Evolutionary conservation across 2,113 vertebrate genomes (phyloP).

Genomic region (Lucifuga dentata): DNA sequence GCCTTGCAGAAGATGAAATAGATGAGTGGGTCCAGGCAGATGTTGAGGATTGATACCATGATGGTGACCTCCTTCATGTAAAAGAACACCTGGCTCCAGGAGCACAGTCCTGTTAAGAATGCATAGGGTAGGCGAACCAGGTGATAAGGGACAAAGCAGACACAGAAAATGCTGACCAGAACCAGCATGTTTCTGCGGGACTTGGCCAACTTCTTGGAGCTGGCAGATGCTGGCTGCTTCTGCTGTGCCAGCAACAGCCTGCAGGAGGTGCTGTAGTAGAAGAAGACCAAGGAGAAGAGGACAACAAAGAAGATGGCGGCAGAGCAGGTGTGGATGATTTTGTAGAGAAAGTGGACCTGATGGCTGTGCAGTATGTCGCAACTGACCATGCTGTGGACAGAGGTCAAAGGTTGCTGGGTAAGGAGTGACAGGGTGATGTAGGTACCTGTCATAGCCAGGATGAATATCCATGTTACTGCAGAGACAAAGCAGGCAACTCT

Average conservation of each 20-base stretch:
- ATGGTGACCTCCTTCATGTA: slow-evolving; percentile 75
- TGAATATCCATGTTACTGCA: slow-evolving; percentile 64
- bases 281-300: slow-evolving; percentile 66
- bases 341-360: slow-evolving; percentile 42
- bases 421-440: slow-evolving; percentile 63
- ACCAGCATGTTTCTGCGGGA: slow-evolving; percentile 76
- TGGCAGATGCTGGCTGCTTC: not conserved
- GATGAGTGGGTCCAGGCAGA: slow-evolving; percentile 82
- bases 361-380: slow-evolving; percentile 49
- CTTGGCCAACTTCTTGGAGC: slow-evolving; percentile 52
- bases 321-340: slow-evolving; percentile 47
- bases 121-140: slow-evolving; percentile 76
- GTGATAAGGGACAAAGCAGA: slow-evolving; percentile 83
- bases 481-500: slow-evolving; percentile 56
- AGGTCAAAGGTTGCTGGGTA: fast-evolving
- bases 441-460: slow-evolving; percentile 29
- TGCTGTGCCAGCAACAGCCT: slow-evolving; percentile 47
- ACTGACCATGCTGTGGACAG: not conserved
- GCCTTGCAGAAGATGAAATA: slow-evolving; percentile 81
- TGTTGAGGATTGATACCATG: slow-evolving; percentile 72
- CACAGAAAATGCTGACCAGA: slow-evolving; percentile 77
- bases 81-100: slow-evolving; percentile 19
- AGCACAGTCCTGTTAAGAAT: slow-evolving; percentile 28
- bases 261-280: slow-evolving; percentile 67
- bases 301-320: slow-evolving; percentile 66